Evolutionary conservation across 2,888 invertebrate genomes (phyloP).

Genomic region (Dicranocentrus wangi): DNA sequence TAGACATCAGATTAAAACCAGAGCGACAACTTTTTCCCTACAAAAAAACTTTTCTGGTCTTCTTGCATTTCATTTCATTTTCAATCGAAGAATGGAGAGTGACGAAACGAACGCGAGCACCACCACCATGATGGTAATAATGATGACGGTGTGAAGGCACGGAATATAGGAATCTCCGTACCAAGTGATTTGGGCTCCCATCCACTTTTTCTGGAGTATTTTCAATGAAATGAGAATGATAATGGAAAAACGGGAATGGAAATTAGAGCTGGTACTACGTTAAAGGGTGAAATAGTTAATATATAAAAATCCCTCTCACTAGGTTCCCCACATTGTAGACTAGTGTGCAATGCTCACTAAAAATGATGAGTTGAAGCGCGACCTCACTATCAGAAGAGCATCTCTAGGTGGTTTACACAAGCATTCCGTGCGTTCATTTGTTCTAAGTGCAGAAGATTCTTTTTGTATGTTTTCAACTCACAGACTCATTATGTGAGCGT

Average conservation of each 20-base stretch:
- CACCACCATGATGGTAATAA: slow-evolving; percentile 33
- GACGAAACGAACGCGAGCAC: slow-evolving; percentile 13
- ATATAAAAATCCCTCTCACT: slow-evolving; percentile 39
- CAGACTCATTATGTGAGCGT: too few species aligned
- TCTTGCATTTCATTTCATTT: background rate
- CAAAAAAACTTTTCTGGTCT: slow-evolving; percentile 32
- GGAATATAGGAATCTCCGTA: background rate
- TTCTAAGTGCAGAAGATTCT: slow-evolving; percentile 32
- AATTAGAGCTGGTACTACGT: slow-evolving; percentile 20
- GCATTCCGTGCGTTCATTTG: slow-evolving; percentile 39
- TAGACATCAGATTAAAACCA: slow-evolving; percentile 64
- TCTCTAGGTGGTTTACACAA: background rate
- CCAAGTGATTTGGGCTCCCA: background rate
- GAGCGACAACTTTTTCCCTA: slow-evolving; percentile 56
- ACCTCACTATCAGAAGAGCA: too few species aligned
- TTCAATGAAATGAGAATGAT: slow-evolving; percentile 50
- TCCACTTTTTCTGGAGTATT: slow-evolving; percentile 28
- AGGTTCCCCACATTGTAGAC: background rate
- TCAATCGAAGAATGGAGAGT: slow-evolving; percentile 18
- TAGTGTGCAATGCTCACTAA: slow-evolving; percentile 5
- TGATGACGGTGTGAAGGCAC: background rate
- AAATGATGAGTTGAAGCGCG: slow-evolving; percentile 39
- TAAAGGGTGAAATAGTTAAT: slow-evolving; percentile 6
- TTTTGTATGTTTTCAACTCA: background rate
- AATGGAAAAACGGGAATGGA: slow-evolving; percentile 52